Evolutionary conservation across 2,888 invertebrate species (phyloP), one percentile per base, ranked within the genome.

Genomic region (Tholera decimalis): DNA sequence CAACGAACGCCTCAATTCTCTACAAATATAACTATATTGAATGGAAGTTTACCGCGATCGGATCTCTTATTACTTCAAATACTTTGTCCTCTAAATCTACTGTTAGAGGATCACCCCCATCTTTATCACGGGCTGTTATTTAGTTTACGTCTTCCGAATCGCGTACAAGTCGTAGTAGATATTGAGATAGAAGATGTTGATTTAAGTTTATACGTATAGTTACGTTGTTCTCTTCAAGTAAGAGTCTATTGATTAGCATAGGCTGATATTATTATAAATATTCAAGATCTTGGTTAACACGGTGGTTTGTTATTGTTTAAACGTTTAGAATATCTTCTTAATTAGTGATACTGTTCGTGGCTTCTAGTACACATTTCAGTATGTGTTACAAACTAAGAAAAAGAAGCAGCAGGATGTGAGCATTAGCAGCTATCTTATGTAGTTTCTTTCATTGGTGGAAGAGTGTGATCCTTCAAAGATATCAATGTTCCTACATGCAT

Each of bases 1-100:
- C 69, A 74, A 76, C 77, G 78, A 51, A 77, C 71, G 77, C 51
- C 59, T 78, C 39, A 75, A 79, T 84, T 83, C 54, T 79, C 44
- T 78, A 69, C 69, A 74, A 77, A 74, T 76, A 72, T 80, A 76
- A 61, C 69, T 75, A 65, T 69, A 64, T 63, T 73, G 51, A 75
- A 67, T 68, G 67, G 73, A 65, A 78, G 28, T 64, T 66, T 64
- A 53, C 54, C 56, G 55, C 49, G 46, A 49, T 33, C 58, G 28
- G 41, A 26, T 62, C 55, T 57, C 26, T 26, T 46, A 22, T 8
- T 53, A 37, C 33, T 56, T 53, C 51, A 24, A 43, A 37, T 26
- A 51, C 22, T 33, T 43, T 61, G 41, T 58, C 39, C 8, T 62
- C 33, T 22, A 6, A 37, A 20, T 43, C 43, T 13, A 46, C 33